Base-by-base conservation (phyloP, 2,888 invertebrate species). In the Napeogenes inachia region DNA sequence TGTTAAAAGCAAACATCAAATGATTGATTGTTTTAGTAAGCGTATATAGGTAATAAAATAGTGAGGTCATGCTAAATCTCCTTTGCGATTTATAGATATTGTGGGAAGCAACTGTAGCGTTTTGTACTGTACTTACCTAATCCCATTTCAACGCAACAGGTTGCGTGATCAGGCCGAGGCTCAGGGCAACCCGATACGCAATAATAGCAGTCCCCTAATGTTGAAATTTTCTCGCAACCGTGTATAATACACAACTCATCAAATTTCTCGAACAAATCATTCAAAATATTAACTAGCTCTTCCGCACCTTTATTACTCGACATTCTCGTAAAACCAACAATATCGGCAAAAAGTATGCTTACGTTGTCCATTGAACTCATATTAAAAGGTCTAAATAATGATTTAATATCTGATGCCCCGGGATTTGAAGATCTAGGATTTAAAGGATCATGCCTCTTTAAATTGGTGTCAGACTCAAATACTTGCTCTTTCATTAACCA, bases 241-340 rank as follows among this genome's bases (percentile, higher is more conserved):
- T 95, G 95, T 68, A 94, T 92, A 66, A 94, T 93, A 81, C 99
- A 99, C 57, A 99, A 91, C 70, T 95, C 94, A 80, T 98, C 98
- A 82, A 98, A 98, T 68, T 98, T 92, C 79, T 98, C 98, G 86
- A 99, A 99, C 63, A 99, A 91, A 87, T 98, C 98, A 84, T 99
- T 99, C 62, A 99, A 92, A 77, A 99, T 96, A 77, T 95, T 97
- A 12, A 99, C 99, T 73, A 99, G 91, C 84, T 98, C 97, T 84
- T 98, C 98, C 61, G 99, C 99, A 72, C 95, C 97, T 89, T 99
- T 99, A 74, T 97, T 98, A 70, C 98, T 97, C 62, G 97, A 97
- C 98, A 99, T 99, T 79, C 94, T 95, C 0, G 99, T 99, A 83
- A 99, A 99, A 46, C 99, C 99, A 32, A 98, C 98, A 76, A 99